These are phyloP conservation scores for Eidolon helvum DNA, from an alignment of 2,113 vertebrate species.

Conservation along the genomic window DNA sequence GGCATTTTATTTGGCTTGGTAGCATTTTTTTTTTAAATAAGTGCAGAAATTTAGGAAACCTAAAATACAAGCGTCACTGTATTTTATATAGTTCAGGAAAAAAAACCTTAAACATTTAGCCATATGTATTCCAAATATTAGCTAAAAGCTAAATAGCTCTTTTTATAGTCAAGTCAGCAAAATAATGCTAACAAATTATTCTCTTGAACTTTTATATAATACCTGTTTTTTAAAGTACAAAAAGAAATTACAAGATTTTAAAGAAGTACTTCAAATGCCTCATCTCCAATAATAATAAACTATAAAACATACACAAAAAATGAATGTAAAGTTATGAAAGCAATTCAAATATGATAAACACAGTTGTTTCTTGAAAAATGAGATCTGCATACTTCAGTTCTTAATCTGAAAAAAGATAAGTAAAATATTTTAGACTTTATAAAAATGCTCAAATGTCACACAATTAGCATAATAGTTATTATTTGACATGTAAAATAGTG, in stretches of 20 bases:
- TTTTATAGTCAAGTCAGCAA: slow-evolving; percentile 50
- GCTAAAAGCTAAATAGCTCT: slow-evolving; percentile 56
- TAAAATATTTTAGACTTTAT: slow-evolving; percentile 19
- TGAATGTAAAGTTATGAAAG: not conserved
- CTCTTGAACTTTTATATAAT: slow-evolving; percentile 35
- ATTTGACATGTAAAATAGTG: not conserved
- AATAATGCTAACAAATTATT: slow-evolving; percentile 59
- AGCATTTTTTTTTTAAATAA: slow-evolving; percentile 79
- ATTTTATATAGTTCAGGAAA: slow-evolving; percentile 58
- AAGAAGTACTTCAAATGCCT: not conserved
- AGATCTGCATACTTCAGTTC: slow-evolving; percentile 7
- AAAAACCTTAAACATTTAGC: slow-evolving; percentile 52
- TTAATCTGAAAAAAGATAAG: slow-evolving; percentile 31
- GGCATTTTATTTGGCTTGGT: slow-evolving; percentile 81
- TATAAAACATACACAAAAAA: not conserved
- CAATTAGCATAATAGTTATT: not conserved
- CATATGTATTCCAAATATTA: slow-evolving; percentile 67
- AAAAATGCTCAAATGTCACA: not conserved
- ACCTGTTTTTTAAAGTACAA: slow-evolving; percentile 30
- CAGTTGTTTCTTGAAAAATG: not conserved
- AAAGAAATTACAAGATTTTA: not conserved
- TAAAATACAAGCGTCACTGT: slow-evolving; percentile 78
- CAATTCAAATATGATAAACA: not conserved
- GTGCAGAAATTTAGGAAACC: slow-evolving; percentile 79
- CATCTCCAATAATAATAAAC: not conserved